A percentile compares a stretch with the other conserved stretches of the same genome.
Conservation (phyloP, 2,888 invertebrate genomes). For the Neoaliturus tenellus region DNA sequence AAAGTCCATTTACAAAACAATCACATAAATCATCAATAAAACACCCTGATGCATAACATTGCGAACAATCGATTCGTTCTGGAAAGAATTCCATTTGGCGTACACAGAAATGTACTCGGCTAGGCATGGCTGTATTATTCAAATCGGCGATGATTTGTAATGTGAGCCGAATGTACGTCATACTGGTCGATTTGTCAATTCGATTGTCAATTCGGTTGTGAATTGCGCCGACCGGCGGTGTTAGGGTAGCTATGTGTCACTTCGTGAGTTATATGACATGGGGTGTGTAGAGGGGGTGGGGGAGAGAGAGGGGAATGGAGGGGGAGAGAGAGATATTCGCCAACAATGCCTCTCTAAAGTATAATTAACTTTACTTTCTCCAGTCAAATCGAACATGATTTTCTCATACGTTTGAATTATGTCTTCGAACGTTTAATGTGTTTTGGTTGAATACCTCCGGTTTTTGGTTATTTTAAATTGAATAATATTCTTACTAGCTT, state of each 20-base stretch:
- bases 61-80: slow-evolving; percentile 37
- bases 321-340: neutral
- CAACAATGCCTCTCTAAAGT: slow-evolving; percentile 19
- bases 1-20: neutral
- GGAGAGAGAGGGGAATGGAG: neutral
- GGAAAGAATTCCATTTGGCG: slow-evolving; percentile 51
- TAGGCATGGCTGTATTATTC: slow-evolving; percentile 60
- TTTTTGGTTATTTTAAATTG: neutral
- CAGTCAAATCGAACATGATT: slow-evolving; percentile 13
- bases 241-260: neutral
- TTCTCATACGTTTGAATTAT: slow-evolving; percentile 24
- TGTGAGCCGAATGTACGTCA: slow-evolving; percentile 43
- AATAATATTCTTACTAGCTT: too few species aligned
- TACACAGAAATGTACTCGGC: slow-evolving; percentile 71
- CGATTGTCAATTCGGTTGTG: slow-evolving; percentile 37
- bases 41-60: slow-evolving; percentile 28
- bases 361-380: slow-evolving; percentile 27
- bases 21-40: neutral
- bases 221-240: neutral
- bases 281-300: neutral
- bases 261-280: neutral
- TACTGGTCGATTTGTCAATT: slow-evolving; percentile 50
- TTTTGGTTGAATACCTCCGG: too few species aligned
- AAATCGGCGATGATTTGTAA: slow-evolving; percentile 53
- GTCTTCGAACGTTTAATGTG: neutral